A percentile compares a stretch with the other conserved stretches of the same genome.
Conservation (phyloP, 2,113 vertebrate species). For the Macrotis lagotis region DNA sequence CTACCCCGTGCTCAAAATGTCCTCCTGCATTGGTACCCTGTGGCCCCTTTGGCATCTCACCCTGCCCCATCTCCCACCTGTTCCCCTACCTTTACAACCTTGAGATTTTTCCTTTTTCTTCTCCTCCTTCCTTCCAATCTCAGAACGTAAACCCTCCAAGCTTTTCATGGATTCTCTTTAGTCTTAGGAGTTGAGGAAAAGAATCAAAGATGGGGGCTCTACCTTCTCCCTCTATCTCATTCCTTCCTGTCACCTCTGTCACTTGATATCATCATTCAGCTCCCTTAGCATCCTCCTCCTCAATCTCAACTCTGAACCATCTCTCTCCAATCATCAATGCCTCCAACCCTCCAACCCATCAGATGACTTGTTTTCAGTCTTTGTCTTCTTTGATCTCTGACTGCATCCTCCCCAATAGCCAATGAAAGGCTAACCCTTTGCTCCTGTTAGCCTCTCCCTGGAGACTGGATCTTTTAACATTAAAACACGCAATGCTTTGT, state of each 20-base stretch:
- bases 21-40: not conserved
- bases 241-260: not conserved
- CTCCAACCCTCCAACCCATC: no score
- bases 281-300: not conserved
- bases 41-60: no score
- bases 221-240: not conserved
- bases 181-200: no score
- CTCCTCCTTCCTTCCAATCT: not conserved
- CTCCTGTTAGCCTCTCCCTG: not conserved
- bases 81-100: not conserved
- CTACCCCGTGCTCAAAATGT: fast-evolving
- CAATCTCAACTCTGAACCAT: not conserved
- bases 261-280: not conserved
- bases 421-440: not conserved
- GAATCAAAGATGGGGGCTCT: no score
- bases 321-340: not conserved
- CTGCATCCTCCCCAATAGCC: not conserved
- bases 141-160: not conserved
- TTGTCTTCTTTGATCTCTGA: not conserved
- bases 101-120: not conserved
- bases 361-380: no score
- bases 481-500: not conserved
- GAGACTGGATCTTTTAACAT: not conserved
- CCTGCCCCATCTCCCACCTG: not conserved
- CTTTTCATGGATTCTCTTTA: not conserved